Percentiles rank a stretch among this genome's conserved stretches.
These are phyloP conservation scores for Acromyrmex heyeri DNA, from an alignment of 1,140 invertebrate genomes.

Conservation along the genomic window DNA sequence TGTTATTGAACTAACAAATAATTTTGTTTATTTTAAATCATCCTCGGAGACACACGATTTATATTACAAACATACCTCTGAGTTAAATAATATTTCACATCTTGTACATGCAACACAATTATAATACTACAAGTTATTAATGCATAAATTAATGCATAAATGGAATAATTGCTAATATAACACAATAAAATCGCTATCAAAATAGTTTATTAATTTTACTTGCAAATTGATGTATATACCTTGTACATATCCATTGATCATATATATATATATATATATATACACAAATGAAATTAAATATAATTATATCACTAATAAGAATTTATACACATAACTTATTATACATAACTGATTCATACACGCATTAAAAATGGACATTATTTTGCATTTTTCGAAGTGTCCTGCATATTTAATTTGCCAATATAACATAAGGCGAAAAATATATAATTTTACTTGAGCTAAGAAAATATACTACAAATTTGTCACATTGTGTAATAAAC, in stretches of 20 bases:
- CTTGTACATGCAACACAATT: slow-evolving; percentile 37
- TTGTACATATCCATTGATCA: neutral
- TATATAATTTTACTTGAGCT: slow-evolving; percentile 10
- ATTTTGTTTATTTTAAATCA: neutral
- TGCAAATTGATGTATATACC: neutral
- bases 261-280: neutral
- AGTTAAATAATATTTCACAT: slow-evolving; percentile 33
- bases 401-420: slow-evolving; percentile 7
- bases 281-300: neutral
- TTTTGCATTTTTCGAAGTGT: slow-evolving; percentile 10
- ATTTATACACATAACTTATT: neutral
- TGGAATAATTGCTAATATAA: slow-evolving; percentile 13
- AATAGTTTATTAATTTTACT: slow-evolving; percentile 17
- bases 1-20: slow-evolving; percentile 14
- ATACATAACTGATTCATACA: slow-evolving; percentile 22
- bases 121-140: slow-evolving; percentile 38
- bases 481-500: slow-evolving; percentile 10
- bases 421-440: neutral
- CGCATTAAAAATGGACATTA: slow-evolving; percentile 5
- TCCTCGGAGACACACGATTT: neutral
- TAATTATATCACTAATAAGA: slow-evolving; percentile 20
- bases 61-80: slow-evolving; percentile 7
- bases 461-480: slow-evolving; percentile 56
- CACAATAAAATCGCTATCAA: slow-evolving; percentile 49
- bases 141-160: slow-evolving; percentile 24